phyloP scores from a whole-genome alignment of 1,140 invertebrate species.

The Drosophila ananassae region DNA sequence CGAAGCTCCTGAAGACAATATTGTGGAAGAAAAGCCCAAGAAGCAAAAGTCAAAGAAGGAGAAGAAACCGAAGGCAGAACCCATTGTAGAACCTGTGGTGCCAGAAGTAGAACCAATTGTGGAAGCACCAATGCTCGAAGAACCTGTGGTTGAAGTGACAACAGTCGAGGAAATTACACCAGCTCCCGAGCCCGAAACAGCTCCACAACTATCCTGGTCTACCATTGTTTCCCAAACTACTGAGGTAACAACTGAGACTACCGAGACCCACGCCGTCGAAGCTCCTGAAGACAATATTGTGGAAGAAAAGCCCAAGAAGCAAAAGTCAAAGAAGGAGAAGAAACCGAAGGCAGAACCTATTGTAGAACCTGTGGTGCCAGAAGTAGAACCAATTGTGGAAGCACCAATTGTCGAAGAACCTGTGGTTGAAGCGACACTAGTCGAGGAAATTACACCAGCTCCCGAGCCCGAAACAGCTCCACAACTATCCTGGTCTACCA shows the following conservation, averaged over 20 bases:
- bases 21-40: not conserved
- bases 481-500: too few relatives aligned
- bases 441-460: too few relatives aligned
- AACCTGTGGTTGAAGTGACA: too few relatives aligned
- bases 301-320: slow-evolving; percentile 17
- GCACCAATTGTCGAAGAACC: not conserved
- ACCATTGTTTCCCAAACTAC: slow-evolving; percentile 45
- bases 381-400: not conserved
- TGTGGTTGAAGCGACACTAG: not conserved
- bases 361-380: slow-evolving; percentile 6
- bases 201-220: slow-evolving; percentile 50
- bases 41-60: slow-evolving; percentile 47
- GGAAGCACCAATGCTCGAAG: not conserved
- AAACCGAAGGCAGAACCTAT: slow-evolving; percentile 4
- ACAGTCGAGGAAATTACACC: not conserved
- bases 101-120: not conserved
- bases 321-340: slow-evolving; percentile 46
- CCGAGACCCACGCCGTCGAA: not conserved
- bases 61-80: slow-evolving; percentile 23
- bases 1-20: not conserved
- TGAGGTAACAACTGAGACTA: not conserved
- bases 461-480: too few relatives aligned
- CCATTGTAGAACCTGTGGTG: slow-evolving; percentile 1
- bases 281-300: not conserved
- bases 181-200: not conserved